Conservation (phyloP, 2,888 invertebrate genomes). For the Eupithecia subumbrata region DNA sequence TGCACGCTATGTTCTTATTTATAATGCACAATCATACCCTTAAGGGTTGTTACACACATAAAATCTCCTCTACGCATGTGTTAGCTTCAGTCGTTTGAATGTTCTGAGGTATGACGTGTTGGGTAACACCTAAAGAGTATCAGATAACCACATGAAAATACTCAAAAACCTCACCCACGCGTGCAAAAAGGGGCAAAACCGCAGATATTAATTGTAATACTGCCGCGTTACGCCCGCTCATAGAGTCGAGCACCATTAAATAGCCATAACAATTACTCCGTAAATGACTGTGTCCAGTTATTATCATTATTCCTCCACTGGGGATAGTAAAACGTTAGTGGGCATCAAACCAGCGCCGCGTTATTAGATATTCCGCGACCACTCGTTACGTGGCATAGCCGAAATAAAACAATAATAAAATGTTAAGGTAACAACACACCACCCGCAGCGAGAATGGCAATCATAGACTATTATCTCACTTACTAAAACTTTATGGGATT, state of each 20-base stretch:
- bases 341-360: slow-evolving; percentile 11
- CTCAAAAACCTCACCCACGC: too few relatives aligned
- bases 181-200: too few relatives aligned
- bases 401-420: slow-evolving; percentile 24
- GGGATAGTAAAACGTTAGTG: slow-evolving; percentile 14
- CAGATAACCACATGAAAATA: too few relatives aligned
- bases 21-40: not conserved
- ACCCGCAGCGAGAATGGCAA: too few relatives aligned
- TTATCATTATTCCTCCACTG: slow-evolving; percentile 7
- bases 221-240: not conserved
- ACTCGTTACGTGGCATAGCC: slow-evolving; percentile 9
- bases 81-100: too few relatives aligned
- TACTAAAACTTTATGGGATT: too few relatives aligned
- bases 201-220: too few relatives aligned
- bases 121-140: too few relatives aligned
- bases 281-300: not conserved
- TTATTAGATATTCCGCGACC: not conserved
- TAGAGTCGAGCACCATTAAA: not conserved
- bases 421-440: not conserved
- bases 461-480: too few relatives aligned
- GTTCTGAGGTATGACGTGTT: too few relatives aligned
- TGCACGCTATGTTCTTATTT: slow-evolving; percentile 4
- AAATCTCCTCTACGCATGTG: not conserved
- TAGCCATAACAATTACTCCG: not conserved
- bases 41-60: slow-evolving; percentile 4